Evolutionary conservation across 2,797 vertebrate species (phyloP).

Genomic region (Helarctos malayanus): DNA sequence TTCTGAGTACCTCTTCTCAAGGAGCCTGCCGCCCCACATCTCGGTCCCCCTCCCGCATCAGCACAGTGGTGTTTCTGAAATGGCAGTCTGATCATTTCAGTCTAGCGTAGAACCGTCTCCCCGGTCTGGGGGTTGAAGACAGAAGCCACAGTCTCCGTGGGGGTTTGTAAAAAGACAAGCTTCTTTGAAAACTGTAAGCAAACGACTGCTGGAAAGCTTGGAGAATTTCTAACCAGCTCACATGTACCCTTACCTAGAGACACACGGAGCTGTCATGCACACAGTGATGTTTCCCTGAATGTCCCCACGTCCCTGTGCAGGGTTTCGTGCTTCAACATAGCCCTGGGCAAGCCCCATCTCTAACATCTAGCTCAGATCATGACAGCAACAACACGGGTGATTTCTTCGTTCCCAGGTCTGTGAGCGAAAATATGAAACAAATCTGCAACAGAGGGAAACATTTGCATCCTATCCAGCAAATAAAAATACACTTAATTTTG

Average conservation of each 20-base stretch:
- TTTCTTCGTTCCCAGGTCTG: background rate
- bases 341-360: background rate
- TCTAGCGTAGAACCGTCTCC: background rate
- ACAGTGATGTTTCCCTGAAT: background rate
- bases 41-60: background rate
- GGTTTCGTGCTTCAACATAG: background rate
- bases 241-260: background rate
- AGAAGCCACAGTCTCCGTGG: background rate
- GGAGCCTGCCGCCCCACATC: accelerated
- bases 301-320: background rate
- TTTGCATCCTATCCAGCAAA: slow-evolving; percentile 82
- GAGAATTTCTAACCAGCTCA: background rate
- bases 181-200: background rate
- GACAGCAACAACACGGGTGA: background rate
- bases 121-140: background rate
- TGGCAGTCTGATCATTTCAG: accelerated
- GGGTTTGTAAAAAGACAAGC: background rate
- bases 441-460: background rate
- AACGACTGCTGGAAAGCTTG: background rate
- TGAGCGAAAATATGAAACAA: slow-evolving; percentile 39
- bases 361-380: background rate
- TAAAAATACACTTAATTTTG: slow-evolving; percentile 80
- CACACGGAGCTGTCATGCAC: accelerated
- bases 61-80: background rate
- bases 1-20: no score